These are phyloP conservation scores for Cylindroiulus punctatus DNA, from an alignment of 2,888 invertebrate genomes.

Conservation along the genomic window DNA sequence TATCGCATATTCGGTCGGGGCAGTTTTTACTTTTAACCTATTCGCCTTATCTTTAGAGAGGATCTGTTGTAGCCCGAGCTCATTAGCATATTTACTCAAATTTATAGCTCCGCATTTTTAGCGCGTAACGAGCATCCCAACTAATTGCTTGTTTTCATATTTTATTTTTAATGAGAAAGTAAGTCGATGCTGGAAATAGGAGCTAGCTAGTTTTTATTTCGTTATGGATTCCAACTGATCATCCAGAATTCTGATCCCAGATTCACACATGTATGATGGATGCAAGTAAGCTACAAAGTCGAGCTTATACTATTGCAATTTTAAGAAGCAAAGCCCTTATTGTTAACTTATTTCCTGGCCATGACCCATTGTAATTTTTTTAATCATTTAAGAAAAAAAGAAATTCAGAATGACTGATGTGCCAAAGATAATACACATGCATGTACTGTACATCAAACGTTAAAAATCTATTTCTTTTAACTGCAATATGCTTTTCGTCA, in stretches of 20 bases:
- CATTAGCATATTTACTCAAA: neutral
- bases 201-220: neutral
- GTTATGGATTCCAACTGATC: neutral
- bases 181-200: neutral
- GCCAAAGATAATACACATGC: no score
- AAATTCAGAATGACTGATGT: no score
- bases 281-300: no score
- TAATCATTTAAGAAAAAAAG: neutral
- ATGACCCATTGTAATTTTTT: neutral
- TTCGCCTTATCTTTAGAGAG: neutral
- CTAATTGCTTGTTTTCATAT: neutral
- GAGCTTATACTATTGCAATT: neutral
- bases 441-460: no score
- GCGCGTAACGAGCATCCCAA: neutral
- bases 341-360: neutral
- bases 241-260: no score
- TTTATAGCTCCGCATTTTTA: neutral
- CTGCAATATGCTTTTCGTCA: neutral
- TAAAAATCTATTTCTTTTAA: neutral
- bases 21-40: neutral
- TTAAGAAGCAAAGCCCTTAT: neutral
- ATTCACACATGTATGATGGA: no score
- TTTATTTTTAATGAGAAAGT: neutral
- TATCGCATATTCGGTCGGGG: neutral
- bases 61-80: neutral